Percentiles rank a stretch among this genome's conserved stretches.
phyloP scores from a whole-genome alignment of 2,797 vertebrate genomes.

The Nyctalus aviator region DNA sequence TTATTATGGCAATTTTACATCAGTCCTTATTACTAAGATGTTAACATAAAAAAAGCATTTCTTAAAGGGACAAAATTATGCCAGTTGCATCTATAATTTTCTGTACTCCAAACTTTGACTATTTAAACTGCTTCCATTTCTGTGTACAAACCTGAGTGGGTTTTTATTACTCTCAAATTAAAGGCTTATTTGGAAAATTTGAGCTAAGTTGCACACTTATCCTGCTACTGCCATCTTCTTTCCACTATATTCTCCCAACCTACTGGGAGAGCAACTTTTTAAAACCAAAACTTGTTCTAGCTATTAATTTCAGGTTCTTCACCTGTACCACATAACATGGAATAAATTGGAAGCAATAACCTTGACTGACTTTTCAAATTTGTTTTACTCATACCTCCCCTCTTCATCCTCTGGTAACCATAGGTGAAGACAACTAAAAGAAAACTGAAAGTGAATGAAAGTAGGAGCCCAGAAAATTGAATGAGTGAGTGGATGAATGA shows the following conservation, averaged over 20 bases:
- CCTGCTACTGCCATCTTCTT: constrained; percentile 23
- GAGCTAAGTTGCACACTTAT: constrained; percentile 63
- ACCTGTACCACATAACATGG: constrained; percentile 56
- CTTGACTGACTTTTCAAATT: constrained; percentile 30
- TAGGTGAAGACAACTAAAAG: constrained; percentile 19
- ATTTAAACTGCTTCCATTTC: constrained; percentile 73
- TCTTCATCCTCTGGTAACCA: not conserved
- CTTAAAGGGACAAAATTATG: constrained; percentile 48
- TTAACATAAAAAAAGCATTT: constrained; percentile 60
- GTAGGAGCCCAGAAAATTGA: not conserved
- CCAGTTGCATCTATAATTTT: constrained; percentile 62
- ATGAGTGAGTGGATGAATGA: not conserved
- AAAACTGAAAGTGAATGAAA: not conserved
- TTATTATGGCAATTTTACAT: constrained; percentile 51
- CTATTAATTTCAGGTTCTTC: constrained; percentile 73
- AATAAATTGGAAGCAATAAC: constrained; percentile 62
- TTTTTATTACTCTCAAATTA: constrained; percentile 71
- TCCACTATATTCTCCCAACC: constrained; percentile 23
- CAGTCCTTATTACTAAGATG: constrained; percentile 54
- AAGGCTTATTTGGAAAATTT: constrained; percentile 77
- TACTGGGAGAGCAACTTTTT: constrained; percentile 46
- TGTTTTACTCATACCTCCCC: not conserved
- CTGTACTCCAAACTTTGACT: constrained; percentile 57
- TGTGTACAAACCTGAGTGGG: constrained; percentile 49
- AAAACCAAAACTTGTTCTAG: constrained; percentile 62